These are phyloP conservation scores for Scaptomyza reducta DNA, from an alignment of 2,888 invertebrate species.

Conservation along the genomic window DNA sequence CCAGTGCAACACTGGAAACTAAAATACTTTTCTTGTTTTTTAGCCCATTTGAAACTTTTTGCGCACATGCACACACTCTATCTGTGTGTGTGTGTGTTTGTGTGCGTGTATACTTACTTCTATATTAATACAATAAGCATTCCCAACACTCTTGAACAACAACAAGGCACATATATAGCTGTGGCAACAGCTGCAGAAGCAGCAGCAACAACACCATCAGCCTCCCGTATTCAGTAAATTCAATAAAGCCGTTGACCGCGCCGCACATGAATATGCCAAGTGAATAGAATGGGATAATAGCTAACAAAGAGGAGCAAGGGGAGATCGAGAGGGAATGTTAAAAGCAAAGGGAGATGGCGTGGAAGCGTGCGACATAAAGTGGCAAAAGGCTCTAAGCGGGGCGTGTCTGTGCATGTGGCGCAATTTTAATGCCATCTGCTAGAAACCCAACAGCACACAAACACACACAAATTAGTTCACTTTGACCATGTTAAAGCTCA, in stretches of 20 bases:
- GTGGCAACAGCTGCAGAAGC: constrained; percentile 53
- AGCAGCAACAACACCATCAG: constrained; percentile 21
- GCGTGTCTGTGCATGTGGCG: constrained; percentile 53
- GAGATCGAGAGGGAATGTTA: neutral
- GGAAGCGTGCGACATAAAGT: neutral
- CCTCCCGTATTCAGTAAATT: constrained; percentile 33
- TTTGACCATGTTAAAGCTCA: constrained; percentile 54
- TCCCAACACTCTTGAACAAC: constrained; percentile 10
- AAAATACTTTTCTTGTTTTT: constrained; percentile 54
- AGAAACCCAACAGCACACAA: constrained; percentile 22
- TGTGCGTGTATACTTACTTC: neutral
- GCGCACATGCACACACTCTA: constrained; percentile 11
- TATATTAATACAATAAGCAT: constrained; percentile 35
- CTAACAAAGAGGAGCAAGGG: neutral
- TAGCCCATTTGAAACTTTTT: constrained; percentile 36
- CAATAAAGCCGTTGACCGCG: constrained; percentile 66
- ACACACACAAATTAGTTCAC: constrained; percentile 58
- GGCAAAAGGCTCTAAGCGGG: constrained; percentile 11
- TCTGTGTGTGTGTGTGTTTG: too few species aligned
- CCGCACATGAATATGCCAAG: constrained; percentile 46
- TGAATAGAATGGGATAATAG: constrained; percentile 21
- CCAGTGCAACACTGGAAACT: constrained; percentile 15
- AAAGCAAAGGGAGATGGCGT: neutral
- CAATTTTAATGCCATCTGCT: constrained; percentile 56
- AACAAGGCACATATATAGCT: constrained; percentile 10